A percentile compares a stretch with the other conserved stretches of the same genome.
Evolutionary conservation across 2,797 vertebrate species (phyloP).

Genomic region (Tragopan temminckii): DNA sequence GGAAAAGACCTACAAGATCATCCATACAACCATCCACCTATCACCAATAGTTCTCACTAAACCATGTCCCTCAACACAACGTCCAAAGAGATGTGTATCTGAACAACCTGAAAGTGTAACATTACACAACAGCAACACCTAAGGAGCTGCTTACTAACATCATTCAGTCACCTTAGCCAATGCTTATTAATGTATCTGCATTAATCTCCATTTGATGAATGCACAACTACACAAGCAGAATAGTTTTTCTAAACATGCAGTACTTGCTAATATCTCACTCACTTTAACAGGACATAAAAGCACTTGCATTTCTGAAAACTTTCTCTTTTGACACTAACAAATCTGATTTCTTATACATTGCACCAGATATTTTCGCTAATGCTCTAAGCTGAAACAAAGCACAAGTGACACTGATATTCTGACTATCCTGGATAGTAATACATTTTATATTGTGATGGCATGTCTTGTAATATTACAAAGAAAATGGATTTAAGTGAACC

Average conservation of each 20-base stretch:
- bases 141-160: background rate
- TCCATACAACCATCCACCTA: no score
- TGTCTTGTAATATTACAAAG: background rate
- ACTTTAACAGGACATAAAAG: background rate
- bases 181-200: rapidly evolving
- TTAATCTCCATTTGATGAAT: background rate
- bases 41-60: no score
- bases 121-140: background rate
- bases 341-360: background rate
- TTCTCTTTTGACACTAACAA: background rate
- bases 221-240: background rate
- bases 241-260: background rate
- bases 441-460: background rate
- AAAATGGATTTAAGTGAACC: background rate
- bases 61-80: no score
- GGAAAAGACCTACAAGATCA: no score
- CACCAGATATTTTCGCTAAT: background rate
- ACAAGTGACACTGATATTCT: background rate
- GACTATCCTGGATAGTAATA: background rate
- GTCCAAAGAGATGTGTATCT: background rate
- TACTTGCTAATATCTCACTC: background rate
- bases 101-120: background rate
- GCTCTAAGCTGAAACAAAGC: background rate
- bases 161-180: background rate
- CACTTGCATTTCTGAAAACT: background rate